A percentile compares a stretch with the other conserved stretches of the same genome.
Conservation (phyloP, 2,797 vertebrate genomes). For the Esox lucius region DNA sequence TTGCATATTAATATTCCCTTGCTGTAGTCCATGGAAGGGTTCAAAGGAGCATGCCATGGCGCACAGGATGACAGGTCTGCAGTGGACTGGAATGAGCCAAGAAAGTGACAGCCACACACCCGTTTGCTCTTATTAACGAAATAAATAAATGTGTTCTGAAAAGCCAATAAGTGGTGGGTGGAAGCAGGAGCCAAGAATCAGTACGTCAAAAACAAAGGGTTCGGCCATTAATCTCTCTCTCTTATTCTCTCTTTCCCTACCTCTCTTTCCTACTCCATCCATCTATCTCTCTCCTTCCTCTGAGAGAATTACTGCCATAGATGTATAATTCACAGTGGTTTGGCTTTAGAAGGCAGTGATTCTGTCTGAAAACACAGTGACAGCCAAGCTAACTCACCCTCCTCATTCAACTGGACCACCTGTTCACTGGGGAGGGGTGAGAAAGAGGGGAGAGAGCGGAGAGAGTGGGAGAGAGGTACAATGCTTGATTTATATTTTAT, state of each 20-base stretch:
- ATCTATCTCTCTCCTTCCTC: conserved; percentile 51
- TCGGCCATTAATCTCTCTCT: conserved; percentile 75
- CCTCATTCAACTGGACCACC: conserved; percentile 78
- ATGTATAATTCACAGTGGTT: conserved; percentile 80
- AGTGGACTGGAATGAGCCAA: conserved; percentile 61
- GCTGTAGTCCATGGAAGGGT: conserved; percentile 58
- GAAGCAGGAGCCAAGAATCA: conserved; percentile 72
- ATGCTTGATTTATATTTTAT: conserved; percentile 76
- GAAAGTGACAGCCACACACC: conserved; percentile 69
- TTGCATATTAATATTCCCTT: conserved; percentile 68
- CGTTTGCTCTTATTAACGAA: conserved; percentile 74
- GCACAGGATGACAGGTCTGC: conserved; percentile 70
- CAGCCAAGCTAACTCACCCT: conserved; percentile 78
- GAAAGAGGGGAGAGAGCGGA: conserved; percentile 41
- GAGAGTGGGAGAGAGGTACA: neutral
- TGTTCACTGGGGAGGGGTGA: conserved; percentile 74
- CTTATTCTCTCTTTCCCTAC: conserved; percentile 45
- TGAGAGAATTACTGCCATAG: conserved; percentile 77
- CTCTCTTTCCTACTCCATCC: conserved; percentile 44
- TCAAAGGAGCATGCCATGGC: conserved; percentile 65
- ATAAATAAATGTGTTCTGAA: conserved; percentile 78
- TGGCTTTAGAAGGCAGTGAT: conserved; percentile 78
- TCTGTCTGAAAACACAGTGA: conserved; percentile 77
- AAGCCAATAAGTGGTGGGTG: conserved; percentile 75
- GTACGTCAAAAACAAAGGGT: conserved; percentile 72